Percentiles rank a stretch among this genome's conserved stretches.
Conservation (phyloP, 2,888 invertebrate genomes). For the Galeopsomyia nigrocyanea region DNA sequence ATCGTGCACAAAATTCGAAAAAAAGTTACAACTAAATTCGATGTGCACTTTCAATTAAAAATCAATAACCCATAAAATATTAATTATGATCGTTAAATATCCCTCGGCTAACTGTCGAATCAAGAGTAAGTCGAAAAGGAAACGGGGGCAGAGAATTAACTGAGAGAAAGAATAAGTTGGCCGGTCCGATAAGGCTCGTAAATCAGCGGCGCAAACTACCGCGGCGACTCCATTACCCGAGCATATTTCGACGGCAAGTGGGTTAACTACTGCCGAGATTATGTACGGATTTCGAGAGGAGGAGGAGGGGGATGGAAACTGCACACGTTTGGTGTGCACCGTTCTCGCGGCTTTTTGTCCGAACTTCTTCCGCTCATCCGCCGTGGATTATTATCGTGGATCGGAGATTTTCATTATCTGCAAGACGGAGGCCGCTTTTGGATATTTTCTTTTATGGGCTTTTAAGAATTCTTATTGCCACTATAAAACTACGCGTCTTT, state of each 20-base stretch:
- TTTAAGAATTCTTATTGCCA: too few relatives aligned
- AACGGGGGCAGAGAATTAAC: slow-evolving; percentile 15
- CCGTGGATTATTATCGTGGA: slow-evolving; percentile 2
- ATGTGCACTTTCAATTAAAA: too few relatives aligned
- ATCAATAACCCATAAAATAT: too few relatives aligned
- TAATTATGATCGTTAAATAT: too few relatives aligned
- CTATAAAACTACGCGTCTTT: too few relatives aligned
- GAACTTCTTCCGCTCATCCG: neutral
- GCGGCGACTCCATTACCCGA: slow-evolving; percentile 9
- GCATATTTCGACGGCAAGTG: slow-evolving; percentile 20
- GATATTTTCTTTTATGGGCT: too few relatives aligned
- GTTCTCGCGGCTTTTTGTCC: neutral
- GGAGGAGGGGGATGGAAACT: neutral
- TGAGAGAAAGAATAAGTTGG: neutral
- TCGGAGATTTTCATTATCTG: neutral
- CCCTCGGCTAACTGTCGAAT: too few relatives aligned
- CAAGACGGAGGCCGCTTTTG: too few relatives aligned
- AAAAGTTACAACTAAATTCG: too few relatives aligned
- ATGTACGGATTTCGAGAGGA: neutral
- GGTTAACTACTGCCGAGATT: slow-evolving; percentile 22
- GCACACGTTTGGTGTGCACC: neutral
- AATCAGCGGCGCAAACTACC: slow-evolving; percentile 16
- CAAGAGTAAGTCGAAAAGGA: neutral
- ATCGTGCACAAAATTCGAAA: too few relatives aligned
- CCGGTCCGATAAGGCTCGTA: slow-evolving; percentile 26